Percentiles rank a stretch among this genome's conserved stretches.
Evolutionary conservation across 2,797 vertebrate species (phyloP).

Genomic region (Typhlichthys eigenmanni): DNA sequence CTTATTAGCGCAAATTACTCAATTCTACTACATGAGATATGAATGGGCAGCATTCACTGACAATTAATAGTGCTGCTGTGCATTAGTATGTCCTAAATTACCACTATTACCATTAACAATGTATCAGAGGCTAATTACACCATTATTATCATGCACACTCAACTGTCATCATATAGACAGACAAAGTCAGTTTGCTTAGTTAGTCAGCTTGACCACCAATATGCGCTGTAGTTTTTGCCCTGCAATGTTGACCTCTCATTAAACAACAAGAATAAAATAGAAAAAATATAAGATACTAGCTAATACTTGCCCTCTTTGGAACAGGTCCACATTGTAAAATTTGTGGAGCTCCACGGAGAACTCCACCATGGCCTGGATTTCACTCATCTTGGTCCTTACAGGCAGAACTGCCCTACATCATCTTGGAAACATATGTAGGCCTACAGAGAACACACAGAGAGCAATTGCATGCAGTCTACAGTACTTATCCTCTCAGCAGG

Average conservation of each 20-base stretch:
- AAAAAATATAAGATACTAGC: background rate
- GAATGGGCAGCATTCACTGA: no score
- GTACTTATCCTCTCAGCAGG: background rate
- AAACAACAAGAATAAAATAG: background rate
- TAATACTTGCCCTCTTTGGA: slow-evolving; percentile 92
- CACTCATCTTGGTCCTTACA: slow-evolving; percentile 89
- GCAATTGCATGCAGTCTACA: background rate
- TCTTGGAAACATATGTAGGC: slow-evolving; percentile 61
- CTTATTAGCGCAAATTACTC: no score
- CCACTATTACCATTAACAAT: background rate
- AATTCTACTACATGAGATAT: no score
- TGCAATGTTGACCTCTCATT: background rate
- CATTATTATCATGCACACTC: background rate
- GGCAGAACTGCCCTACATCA: slow-evolving; percentile 80
- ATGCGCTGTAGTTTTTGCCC: no score
- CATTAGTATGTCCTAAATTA: no score
- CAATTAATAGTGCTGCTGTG: no score
- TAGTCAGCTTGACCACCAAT: no score
- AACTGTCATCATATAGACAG: background rate
- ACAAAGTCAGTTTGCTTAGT: background rate
- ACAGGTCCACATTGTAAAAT: slow-evolving; percentile 99
- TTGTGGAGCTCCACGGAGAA: slow-evolving; percentile 99
- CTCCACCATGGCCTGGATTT: slow-evolving; percentile 98
- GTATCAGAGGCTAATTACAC: background rate
- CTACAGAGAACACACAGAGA: slow-evolving; percentile 30